Base-by-base conservation (phyloP, 2,888 invertebrate genomes). In the Apodemia duryi region DNA sequence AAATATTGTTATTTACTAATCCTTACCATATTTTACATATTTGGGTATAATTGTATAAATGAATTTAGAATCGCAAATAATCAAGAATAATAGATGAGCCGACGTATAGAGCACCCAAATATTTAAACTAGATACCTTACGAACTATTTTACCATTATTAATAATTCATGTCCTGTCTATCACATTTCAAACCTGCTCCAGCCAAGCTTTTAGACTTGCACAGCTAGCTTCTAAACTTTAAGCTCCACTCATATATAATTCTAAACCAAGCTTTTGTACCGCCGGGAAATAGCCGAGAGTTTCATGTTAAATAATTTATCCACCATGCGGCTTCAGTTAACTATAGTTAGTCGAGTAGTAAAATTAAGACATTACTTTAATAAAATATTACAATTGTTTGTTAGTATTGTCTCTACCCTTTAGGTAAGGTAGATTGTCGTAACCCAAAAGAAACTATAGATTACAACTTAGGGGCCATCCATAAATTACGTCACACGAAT, bases 201-300 rank as follows among this genome's bases (percentile, higher is more conserved):
- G 81, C 89, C 82, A 88, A 91, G 90, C 91, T 90, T 91, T 90
- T 90, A 90, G 88, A 91, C 90, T 91, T 91, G 90, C 87, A 89
- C 82, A 82, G 81, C 76, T 81, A 80, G 90, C 88, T 87, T 86
- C 91, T 90, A 91, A 91, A 91, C 90, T 91, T 91, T 90, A 91
- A 91, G 89, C 91, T 86, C 79, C 73, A 77, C 87, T 91, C 90
- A 91, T 91, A 88, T 88, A 90, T 91, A 86, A 91, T 91, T 91
- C 91, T 89, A 86, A 88, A 82, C 83, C 83, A 78, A 85, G 88
- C 88, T 88, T 91, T 91, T 88, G 88, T 88, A 82, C 90, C 87
- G 80, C 74, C 74, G 90, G 91, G 91, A 89, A 89, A 89, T 89
- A 85, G 87, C 85, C 77, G 86, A 85, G 88, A 87, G 87, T 86